phyloP scores from a whole-genome alignment of 2,113 vertebrate species.

The Brachypodius melanocephalos region DNA sequence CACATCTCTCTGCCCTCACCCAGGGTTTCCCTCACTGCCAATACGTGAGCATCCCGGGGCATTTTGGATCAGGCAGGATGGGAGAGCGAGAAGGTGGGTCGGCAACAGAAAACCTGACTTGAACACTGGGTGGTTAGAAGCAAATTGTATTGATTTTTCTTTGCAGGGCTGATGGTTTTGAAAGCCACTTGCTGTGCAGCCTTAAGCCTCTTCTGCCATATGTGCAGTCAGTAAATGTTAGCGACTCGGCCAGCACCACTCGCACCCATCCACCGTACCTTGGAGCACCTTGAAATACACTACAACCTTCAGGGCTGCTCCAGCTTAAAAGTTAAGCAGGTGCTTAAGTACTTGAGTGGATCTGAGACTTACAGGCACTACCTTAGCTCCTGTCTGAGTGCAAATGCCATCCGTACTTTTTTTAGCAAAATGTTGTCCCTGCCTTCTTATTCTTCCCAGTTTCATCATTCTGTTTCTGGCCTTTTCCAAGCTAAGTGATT shows the following conservation, averaged over 20 bases:
- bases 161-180: conserved; percentile 9
- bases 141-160: conserved; percentile 53
- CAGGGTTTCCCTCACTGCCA: neutral
- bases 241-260: neutral
- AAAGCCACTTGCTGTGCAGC: conserved; percentile 45
- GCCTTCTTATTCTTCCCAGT: neutral
- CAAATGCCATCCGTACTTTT: neutral
- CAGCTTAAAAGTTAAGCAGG: conserved; percentile 14
- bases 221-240: conserved; percentile 3
- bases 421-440: neutral
- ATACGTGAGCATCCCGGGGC: fast-evolving
- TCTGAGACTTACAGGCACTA: neutral
- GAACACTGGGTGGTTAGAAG: conserved; percentile 3
- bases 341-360: conserved; percentile 10
- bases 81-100: neutral
- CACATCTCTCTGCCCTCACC: neutral
- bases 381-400: neutral
- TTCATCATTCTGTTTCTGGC: neutral
- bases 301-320: neutral
- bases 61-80: neutral
- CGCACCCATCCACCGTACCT: neutral
- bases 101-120: neutral
- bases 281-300: conserved; percentile 13
- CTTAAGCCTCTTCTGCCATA: conserved; percentile 41
- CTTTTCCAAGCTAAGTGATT: neutral